Evolutionary conservation across 1,140 invertebrate species (phyloP).

Genomic region (Bombus cullumanus): DNA sequence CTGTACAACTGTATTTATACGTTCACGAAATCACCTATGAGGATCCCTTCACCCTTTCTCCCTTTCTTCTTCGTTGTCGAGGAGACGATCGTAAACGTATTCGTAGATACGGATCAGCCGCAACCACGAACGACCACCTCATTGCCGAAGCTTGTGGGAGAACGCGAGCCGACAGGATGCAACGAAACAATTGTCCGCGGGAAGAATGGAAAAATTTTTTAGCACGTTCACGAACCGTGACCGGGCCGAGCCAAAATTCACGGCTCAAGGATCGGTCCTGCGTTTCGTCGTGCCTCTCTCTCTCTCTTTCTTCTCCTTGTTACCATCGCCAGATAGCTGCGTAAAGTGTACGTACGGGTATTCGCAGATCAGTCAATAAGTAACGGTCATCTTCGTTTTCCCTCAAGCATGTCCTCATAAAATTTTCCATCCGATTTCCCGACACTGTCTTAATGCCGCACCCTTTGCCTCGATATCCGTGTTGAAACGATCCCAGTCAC

Average conservation of each 20-base stretch:
- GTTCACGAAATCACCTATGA: not conserved
- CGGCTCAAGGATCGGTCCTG: conserved; percentile 48
- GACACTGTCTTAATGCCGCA: too few species aligned
- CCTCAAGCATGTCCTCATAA: too few species aligned
- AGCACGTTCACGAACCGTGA: conserved; percentile 76
- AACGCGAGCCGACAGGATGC: conserved; percentile 77
- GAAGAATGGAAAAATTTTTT: conserved; percentile 76
- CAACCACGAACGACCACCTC: conserved; percentile 50
- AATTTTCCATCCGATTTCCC: too few species aligned
- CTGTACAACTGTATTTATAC: not conserved
- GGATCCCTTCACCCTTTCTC: not conserved
- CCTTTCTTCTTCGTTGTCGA: not conserved
- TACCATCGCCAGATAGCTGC: too few species aligned
- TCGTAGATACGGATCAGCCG: conserved; percentile 66
- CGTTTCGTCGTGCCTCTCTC: not conserved
- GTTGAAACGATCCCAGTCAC: too few species aligned
- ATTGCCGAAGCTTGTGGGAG: conserved; percentile 71
- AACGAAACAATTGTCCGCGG: conserved; percentile 79
- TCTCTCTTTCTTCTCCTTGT: not conserved
- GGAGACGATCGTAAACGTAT: conserved; percentile 12
- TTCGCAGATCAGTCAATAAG: too few species aligned
- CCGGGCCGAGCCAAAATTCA: conserved; percentile 73
- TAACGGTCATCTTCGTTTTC: too few species aligned
- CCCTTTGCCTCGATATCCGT: too few species aligned
- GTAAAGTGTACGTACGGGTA: too few species aligned